A percentile compares a stretch with the other conserved stretches of the same genome.
These are phyloP conservation scores for Tetragonula clypearis DNA, from an alignment of 1,140 invertebrate species.

Conservation along the genomic window DNA sequence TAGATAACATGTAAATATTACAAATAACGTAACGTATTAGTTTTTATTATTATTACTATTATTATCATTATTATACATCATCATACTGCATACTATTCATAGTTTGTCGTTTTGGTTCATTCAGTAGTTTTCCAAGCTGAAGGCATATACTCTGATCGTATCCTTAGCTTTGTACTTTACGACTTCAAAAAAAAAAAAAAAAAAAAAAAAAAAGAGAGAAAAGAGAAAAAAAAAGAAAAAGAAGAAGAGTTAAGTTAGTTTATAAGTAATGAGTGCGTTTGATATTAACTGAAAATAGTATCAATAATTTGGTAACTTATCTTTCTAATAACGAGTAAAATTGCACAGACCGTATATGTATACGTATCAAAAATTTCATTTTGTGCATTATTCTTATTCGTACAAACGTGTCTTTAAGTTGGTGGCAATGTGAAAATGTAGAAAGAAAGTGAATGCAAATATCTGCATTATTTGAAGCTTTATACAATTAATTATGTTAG, in stretches of 20 bases:
- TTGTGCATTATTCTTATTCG: conserved; percentile 33
- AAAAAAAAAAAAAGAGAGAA: neutral
- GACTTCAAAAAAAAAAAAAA: neutral
- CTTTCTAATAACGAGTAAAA: conserved; percentile 25
- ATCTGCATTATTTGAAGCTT: conserved; percentile 42
- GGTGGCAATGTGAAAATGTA: neutral
- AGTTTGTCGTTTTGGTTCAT: conserved; percentile 30
- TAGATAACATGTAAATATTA: conserved; percentile 37
- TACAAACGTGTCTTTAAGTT: conserved; percentile 26
- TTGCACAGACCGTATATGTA: neutral
- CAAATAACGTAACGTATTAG: conserved; percentile 25
- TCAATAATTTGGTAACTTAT: conserved; percentile 16
- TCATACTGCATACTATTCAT: conserved; percentile 13
- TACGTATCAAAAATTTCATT: conserved; percentile 27
- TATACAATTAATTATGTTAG: conserved; percentile 60
- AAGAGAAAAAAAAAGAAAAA: too few relatives aligned
- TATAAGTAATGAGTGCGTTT: conserved; percentile 40
- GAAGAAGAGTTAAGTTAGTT: conserved; percentile 9
- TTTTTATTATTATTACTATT: conserved; percentile 26
- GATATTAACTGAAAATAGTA: conserved; percentile 4
- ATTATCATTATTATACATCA: conserved; percentile 19
- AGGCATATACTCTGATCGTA: conserved; percentile 31
- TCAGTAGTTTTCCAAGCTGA: neutral
- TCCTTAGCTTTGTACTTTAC: conserved; percentile 45
- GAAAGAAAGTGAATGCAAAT: conserved; percentile 24